phyloP scores from a whole-genome alignment of 1,140 invertebrate genomes.

The Drosophila rhopaloa region DNA sequence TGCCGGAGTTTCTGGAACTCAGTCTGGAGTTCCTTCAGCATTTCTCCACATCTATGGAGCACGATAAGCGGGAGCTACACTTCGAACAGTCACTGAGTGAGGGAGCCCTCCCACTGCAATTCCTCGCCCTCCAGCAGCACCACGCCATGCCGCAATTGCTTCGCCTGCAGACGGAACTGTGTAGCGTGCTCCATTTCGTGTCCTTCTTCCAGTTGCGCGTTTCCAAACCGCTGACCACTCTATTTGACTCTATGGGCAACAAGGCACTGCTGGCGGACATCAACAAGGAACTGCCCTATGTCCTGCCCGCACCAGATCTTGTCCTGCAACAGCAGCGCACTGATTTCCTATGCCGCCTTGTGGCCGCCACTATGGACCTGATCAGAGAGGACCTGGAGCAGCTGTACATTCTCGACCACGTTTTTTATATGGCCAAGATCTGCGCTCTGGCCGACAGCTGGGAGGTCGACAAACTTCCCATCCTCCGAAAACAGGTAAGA shows the following conservation, averaged over 20 bases:
- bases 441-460: conserved; percentile 91
- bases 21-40: conserved; percentile 90
- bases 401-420: conserved; percentile 87
- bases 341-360: conserved; percentile 88
- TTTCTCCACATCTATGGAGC: conserved; percentile 86
- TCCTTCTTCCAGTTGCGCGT: conserved; percentile 91
- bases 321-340: conserved; percentile 86
- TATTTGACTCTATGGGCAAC: conserved; percentile 90
- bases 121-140: conserved; percentile 91
- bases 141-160: conserved; percentile 90
- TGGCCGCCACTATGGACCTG: conserved; percentile 88
- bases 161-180: conserved; percentile 91
- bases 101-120: conserved; percentile 88
- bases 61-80: conserved; percentile 85
- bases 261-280: conserved; percentile 86
- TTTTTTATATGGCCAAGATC: conserved; percentile 89
- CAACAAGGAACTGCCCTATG: conserved; percentile 83
- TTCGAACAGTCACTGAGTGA: conserved; percentile 90
- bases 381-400: conserved; percentile 86
- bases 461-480: conserved; percentile 88
- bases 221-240: conserved; percentile 89
- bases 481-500: conserved; percentile 87
- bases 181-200: conserved; percentile 91
- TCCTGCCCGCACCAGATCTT: conserved; percentile 84
- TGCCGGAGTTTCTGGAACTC: conserved; percentile 89